These are phyloP conservation scores for Disparrhopalites patrizii DNA, from an alignment of 2,888 invertebrate species.

Conservation along the genomic window DNA sequence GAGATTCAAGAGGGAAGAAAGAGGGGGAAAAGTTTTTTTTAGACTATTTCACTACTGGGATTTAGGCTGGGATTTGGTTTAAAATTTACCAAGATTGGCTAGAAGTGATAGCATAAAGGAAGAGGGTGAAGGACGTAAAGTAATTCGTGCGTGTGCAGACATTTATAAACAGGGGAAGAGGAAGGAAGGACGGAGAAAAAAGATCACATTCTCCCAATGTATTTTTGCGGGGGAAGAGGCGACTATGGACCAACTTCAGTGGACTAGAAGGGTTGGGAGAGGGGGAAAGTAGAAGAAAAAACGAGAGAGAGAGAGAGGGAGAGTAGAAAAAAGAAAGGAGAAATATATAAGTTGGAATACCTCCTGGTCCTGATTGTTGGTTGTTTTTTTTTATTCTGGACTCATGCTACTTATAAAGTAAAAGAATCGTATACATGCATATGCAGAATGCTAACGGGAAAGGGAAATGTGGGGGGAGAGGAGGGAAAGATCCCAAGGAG, in stretches of 20 bases:
- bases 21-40: neutral
- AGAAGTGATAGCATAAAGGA: neutral
- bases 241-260: neutral
- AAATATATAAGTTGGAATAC: neutral
- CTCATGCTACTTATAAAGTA: too few relatives aligned
- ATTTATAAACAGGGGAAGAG: too few relatives aligned
- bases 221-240: neutral
- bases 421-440: too few relatives aligned
- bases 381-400: slow-evolving; percentile 10
- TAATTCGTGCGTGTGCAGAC: too few relatives aligned
- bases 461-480: too few relatives aligned
- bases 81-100: slow-evolving; percentile 18
- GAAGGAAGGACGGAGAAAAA: too few relatives aligned
- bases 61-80: slow-evolving; percentile 10
- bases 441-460: too few relatives aligned
- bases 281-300: neutral
- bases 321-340: neutral
- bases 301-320: neutral
- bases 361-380: slow-evolving; percentile 10
- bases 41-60: slow-evolving; percentile 13
- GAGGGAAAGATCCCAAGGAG: too few relatives aligned
- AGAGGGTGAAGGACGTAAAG: too few relatives aligned
- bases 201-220: too few relatives aligned
- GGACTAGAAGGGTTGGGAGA: neutral
- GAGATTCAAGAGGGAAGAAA: neutral